Evolutionary conservation across 2,113 vertebrate species (phyloP).

Genomic region (Thryonomys swinderianus): DNA sequence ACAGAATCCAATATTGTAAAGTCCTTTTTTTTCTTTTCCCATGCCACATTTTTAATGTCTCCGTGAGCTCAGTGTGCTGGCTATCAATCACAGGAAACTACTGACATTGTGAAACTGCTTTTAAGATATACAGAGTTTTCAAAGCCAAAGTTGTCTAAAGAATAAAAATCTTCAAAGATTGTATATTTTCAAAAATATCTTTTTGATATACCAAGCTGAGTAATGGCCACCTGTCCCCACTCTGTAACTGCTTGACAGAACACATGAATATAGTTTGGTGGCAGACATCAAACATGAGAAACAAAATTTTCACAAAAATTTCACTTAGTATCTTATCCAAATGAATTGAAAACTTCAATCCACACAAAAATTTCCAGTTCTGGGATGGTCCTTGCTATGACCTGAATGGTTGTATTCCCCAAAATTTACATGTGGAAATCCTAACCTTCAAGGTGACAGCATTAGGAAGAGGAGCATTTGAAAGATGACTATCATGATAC

Average conservation of each 20-base stretch:
- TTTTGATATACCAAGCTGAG: slow-evolving; percentile 68
- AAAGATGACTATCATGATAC: neutral
- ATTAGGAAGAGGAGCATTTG: neutral
- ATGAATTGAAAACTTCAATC: too few species aligned
- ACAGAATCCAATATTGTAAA: slow-evolving; percentile 76
- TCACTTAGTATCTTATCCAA: too few species aligned
- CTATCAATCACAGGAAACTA: slow-evolving; percentile 77
- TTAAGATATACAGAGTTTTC: slow-evolving; percentile 78
- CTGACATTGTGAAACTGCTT: slow-evolving; percentile 79
- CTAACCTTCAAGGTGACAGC: neutral
- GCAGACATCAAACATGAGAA: slow-evolving; percentile 27
- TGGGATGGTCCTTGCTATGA: neutral
- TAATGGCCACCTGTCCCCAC: slow-evolving; percentile 65
- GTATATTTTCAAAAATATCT: slow-evolving; percentile 75
- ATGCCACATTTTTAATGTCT: slow-evolving; percentile 78
- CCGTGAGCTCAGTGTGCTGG: slow-evolving; percentile 69
- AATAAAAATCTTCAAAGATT: slow-evolving; percentile 79
- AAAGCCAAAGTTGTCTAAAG: slow-evolving; percentile 74
- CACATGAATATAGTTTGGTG: slow-evolving; percentile 36
- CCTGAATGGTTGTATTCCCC: neutral
- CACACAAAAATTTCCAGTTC: neutral
- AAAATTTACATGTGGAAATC: neutral
- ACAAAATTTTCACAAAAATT: neutral
- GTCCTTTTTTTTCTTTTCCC: slow-evolving; percentile 69
- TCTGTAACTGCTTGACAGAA: slow-evolving; percentile 53